Conservation (phyloP, 2,797 vertebrate species). For the Vultur gryphus region DNA sequence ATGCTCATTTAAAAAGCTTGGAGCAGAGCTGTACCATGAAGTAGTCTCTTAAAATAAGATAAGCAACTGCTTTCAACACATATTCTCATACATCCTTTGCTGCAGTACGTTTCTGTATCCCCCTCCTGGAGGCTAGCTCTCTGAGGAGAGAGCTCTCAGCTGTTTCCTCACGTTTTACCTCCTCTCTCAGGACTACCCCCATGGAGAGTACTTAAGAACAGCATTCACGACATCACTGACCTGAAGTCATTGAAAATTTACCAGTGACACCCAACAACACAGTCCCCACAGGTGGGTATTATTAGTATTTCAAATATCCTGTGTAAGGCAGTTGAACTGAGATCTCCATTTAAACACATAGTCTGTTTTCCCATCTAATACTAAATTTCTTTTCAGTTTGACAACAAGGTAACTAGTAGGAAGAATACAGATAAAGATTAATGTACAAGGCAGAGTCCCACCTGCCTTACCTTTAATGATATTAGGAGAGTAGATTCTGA, state of each 20-base stretch:
- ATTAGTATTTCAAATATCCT: neutral
- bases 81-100: neutral
- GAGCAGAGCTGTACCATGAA: neutral
- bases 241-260: neutral
- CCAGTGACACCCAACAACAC: neutral
- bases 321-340: neutral
- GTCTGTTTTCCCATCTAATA: neutral
- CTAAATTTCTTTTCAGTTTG: neutral
- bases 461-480: neutral
- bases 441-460: neutral
- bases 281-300: neutral
- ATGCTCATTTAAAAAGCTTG: neutral
- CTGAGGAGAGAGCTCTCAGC: neutral
- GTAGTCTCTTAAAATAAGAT: neutral
- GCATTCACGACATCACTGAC: neutral
- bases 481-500: neutral
- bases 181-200: neutral
- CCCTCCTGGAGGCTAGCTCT: accelerated
- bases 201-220: neutral
- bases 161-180: accelerated
- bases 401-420: neutral
- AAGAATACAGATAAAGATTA: neutral
- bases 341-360: neutral
- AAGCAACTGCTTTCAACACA: neutral
- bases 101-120: neutral